These are phyloP conservation scores for Tipula confusa DNA, from an alignment of 2,888 invertebrate genomes.

Conservation along the genomic window DNA sequence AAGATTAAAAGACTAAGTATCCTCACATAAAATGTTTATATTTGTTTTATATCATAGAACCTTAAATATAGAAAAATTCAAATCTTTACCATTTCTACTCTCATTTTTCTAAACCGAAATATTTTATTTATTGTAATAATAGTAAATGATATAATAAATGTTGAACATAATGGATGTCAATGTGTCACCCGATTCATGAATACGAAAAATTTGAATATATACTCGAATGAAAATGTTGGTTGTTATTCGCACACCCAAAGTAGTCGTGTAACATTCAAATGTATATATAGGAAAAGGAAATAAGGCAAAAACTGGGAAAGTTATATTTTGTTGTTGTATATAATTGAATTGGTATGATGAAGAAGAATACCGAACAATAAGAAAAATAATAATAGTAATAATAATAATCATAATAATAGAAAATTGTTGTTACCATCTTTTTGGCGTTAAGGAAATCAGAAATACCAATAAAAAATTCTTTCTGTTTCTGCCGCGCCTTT, in stretches of 20 bases:
- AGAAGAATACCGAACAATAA: background rate
- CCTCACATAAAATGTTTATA: no score
- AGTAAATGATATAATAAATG: background rate
- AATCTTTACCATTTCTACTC: no score
- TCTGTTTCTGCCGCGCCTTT: background rate
- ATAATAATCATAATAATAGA: background rate
- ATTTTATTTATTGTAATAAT: background rate
- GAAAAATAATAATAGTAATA: no score
- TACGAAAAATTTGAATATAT: background rate
- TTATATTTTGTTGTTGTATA: background rate
- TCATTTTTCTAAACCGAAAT: no score
- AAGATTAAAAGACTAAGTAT: no score
- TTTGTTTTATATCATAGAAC: no score
- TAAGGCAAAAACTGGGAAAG: background rate
- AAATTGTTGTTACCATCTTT: background rate
- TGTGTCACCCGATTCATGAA: background rate
- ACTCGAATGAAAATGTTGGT: background rate
- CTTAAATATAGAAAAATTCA: no score
- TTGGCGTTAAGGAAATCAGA: background rate
- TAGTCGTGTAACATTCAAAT: no score
- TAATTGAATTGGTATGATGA: constrained; percentile 3
- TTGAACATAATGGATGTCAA: background rate
- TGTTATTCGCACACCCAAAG: background rate
- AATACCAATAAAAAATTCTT: background rate
- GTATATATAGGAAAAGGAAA: background rate